These are phyloP conservation scores for Calliopum simillimum DNA, from an alignment of 2,888 invertebrate genomes.

Conservation along the genomic window DNA sequence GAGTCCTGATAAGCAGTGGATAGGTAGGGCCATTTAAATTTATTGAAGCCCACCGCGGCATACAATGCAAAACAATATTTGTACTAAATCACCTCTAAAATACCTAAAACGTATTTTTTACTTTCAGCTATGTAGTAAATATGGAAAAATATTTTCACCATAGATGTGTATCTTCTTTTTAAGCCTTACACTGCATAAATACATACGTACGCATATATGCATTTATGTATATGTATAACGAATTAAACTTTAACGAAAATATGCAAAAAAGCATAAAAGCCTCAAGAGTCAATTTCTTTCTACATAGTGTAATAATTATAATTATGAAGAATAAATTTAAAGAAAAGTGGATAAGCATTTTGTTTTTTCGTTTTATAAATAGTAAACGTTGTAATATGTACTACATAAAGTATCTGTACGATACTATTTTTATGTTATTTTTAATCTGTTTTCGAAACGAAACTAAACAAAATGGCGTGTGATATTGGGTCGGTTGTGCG, in stretches of 20 bases:
- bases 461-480: constrained; percentile 53
- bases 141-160: too few species aligned
- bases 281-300: constrained; percentile 28
- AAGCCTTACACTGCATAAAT: constrained; percentile 33
- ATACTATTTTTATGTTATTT: constrained; percentile 4
- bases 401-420: too few species aligned
- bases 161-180: constrained; percentile 22
- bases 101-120: too few species aligned
- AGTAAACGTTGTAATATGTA: neutral
- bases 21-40: too few species aligned
- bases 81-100: too few species aligned
- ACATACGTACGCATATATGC: constrained; percentile 29
- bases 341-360: constrained; percentile 14
- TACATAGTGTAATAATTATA: constrained; percentile 16
- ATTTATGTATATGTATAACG: constrained; percentile 29
- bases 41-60: too few species aligned
- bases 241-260: constrained; percentile 27
- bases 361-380: constrained; percentile 1
- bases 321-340: constrained; percentile 6
- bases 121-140: too few species aligned
- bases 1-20: too few species aligned
- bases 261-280: constrained; percentile 19
- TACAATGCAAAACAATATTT: too few species aligned
- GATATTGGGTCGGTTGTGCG: constrained; percentile 64
- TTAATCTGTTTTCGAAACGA: constrained; percentile 29